phyloP scores from a whole-genome alignment of 1,140 invertebrate genomes.

The Samia ricini region DNA sequence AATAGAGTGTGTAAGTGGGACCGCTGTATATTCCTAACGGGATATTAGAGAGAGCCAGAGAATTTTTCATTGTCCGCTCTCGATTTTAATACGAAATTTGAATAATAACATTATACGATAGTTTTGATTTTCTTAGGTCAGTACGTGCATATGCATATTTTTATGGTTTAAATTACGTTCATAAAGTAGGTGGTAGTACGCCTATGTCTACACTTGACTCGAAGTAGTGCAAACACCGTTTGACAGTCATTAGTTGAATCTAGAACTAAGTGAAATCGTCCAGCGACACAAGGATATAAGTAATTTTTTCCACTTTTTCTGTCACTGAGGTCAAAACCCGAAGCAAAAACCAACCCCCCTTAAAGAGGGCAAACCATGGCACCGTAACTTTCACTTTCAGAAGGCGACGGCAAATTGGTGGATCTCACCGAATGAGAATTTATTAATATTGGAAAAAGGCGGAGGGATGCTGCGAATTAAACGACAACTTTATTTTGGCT shows the following conservation, averaged over 20 bases:
- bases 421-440: constrained; percentile 68
- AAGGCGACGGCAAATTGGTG: constrained; percentile 61
- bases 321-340: not conserved
- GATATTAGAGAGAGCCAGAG: not conserved
- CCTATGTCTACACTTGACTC: too few species aligned
- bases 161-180: too few species aligned
- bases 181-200: too few species aligned
- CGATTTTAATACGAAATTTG: not conserved
- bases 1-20: constrained; percentile 64
- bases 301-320: not conserved
- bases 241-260: too few species aligned
- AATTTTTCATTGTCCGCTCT: not conserved
- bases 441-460: constrained; percentile 59
- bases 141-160: not conserved
- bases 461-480: constrained; percentile 1
- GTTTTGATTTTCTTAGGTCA: not conserved
- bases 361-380: constrained; percentile 53
- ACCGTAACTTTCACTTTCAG: constrained; percentile 58
- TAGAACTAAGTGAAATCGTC: too few species aligned
- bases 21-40: constrained; percentile 9
- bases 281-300: too few species aligned
- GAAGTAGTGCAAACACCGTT: too few species aligned
- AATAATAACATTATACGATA: not conserved
- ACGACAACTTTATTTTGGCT: constrained; percentile 1
- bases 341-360: constrained; percentile 13